phyloP scores from a whole-genome alignment of 2,888 invertebrate species.

The Amphipoea oculea region DNA sequence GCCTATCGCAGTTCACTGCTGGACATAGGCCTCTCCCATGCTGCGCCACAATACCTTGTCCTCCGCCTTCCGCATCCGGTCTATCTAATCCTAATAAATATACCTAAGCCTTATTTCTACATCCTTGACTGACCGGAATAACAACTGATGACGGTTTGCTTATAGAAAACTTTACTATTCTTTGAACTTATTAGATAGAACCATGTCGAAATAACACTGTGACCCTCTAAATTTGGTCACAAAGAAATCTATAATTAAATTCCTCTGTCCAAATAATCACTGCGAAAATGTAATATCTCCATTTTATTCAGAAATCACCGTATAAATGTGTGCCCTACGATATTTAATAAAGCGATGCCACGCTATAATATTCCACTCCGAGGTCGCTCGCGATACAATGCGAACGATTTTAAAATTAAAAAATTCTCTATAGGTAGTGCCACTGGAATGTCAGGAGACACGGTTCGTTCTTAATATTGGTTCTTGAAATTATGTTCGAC shows the following conservation, averaged over 20 bases:
- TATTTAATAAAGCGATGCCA: constrained; percentile 61
- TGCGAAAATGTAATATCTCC: constrained; percentile 29
- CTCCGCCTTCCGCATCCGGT: neutral
- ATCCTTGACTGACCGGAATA: neutral
- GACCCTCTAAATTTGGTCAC: neutral
- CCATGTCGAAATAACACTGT: neutral
- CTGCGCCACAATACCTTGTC: neutral
- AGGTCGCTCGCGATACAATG: constrained; percentile 49
- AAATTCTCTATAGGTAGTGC: constrained; percentile 61
- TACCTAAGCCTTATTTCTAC: neutral
- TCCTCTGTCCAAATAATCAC: neutral
- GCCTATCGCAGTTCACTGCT: neutral
- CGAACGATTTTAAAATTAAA: constrained; percentile 69
- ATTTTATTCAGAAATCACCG: constrained; percentile 32
- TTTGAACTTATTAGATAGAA: neutral
- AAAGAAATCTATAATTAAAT: neutral
- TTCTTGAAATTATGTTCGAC: constrained; percentile 15
- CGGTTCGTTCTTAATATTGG: constrained; percentile 32
- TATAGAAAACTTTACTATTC: no score
- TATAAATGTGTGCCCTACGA: constrained; percentile 22
- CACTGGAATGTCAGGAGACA: constrained; percentile 36
- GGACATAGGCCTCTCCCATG: neutral
- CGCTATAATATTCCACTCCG: constrained; percentile 52
- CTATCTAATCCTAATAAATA: neutral
- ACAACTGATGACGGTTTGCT: neutral